Evolutionary conservation across 2,888 invertebrate species (phyloP).

Genomic region (Drymonia ruficornis): DNA sequence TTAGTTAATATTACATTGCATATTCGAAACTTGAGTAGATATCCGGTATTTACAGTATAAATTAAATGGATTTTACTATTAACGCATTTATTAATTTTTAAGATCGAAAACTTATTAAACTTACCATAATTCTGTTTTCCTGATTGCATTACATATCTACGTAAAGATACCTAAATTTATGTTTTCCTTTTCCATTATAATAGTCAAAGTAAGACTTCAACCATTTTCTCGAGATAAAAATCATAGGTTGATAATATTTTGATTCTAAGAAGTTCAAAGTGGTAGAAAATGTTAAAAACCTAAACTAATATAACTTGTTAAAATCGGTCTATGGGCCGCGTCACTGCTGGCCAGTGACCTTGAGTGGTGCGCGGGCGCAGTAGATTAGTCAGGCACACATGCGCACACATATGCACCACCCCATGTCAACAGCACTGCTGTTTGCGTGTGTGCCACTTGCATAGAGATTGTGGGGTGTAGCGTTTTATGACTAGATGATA

Average conservation of each 20-base stretch:
- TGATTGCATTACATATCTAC: no score
- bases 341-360: conserved; percentile 77
- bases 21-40: no score
- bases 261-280: not conserved
- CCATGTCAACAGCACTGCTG: conserved; percentile 30
- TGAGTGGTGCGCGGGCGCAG: conserved; percentile 67
- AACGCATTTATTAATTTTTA: no score
- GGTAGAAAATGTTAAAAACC: conserved; percentile 12
- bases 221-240: no score
- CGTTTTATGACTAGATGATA: conserved; percentile 22
- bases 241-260: no score
- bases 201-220: no score
- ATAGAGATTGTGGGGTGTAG: conserved; percentile 37
- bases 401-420: conserved; percentile 38
- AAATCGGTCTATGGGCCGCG: conserved; percentile 67
- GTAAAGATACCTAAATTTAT: no score
- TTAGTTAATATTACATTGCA: not conserved
- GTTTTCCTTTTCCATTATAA: no score
- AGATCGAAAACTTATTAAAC: no score
- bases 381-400: conserved; percentile 62
- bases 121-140: no score
- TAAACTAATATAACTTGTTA: conserved; percentile 43
- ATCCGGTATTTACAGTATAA: no score
- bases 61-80: no score
- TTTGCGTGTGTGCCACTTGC: conserved; percentile 38